Percentiles rank a stretch among this genome's conserved stretches.
These are phyloP conservation scores for Esox lucius DNA, from an alignment of 2,797 vertebrate genomes.

Conservation along the genomic window DNA sequence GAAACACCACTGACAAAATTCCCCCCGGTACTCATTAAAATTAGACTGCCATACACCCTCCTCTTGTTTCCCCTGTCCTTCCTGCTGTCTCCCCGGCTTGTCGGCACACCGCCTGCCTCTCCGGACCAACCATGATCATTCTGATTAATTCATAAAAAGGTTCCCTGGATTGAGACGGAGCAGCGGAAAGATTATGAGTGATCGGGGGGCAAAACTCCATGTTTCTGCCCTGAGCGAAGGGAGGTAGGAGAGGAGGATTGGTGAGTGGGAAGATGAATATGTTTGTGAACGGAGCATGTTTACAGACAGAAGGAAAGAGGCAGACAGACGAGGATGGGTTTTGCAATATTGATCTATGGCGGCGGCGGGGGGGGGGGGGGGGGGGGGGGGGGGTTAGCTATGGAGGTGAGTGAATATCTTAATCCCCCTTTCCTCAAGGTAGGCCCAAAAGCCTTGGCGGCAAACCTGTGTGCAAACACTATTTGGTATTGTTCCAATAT, in stretches of 20 bases:
- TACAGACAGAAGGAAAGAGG: conserved; percentile 5
- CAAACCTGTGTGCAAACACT: conserved; percentile 16
- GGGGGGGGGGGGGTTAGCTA: conserved; percentile 51
- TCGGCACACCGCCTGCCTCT: conserved; percentile 62
- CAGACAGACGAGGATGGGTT: conserved; percentile 13
- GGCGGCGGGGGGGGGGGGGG: conserved; percentile 45
- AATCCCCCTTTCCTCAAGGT: not conserved
- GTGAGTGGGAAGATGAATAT: not conserved
- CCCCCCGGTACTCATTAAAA: conserved; percentile 82
- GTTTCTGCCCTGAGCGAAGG: not conserved
- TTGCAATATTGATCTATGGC: conserved; percentile 61
- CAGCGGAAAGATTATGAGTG: conserved; percentile 10
- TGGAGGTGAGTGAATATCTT: conserved; percentile 36
- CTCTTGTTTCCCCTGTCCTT: not conserved
- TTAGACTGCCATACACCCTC: conserved; percentile 53
- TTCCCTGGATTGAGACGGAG: conserved; percentile 69
- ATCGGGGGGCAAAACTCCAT: not conserved
- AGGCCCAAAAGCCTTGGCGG: not conserved
- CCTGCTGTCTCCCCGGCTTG: conserved; percentile 49
- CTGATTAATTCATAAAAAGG: conserved; percentile 82
- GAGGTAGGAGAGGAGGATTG: conserved; percentile 30
- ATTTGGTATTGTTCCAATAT: conserved; percentile 27
- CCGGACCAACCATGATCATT: conserved; percentile 70
- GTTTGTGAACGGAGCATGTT: conserved; percentile 30
- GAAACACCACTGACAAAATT: conserved; percentile 69